phyloP scores from a whole-genome alignment of 2,113 vertebrate genomes.

The Zosterops borbonicus region DNA sequence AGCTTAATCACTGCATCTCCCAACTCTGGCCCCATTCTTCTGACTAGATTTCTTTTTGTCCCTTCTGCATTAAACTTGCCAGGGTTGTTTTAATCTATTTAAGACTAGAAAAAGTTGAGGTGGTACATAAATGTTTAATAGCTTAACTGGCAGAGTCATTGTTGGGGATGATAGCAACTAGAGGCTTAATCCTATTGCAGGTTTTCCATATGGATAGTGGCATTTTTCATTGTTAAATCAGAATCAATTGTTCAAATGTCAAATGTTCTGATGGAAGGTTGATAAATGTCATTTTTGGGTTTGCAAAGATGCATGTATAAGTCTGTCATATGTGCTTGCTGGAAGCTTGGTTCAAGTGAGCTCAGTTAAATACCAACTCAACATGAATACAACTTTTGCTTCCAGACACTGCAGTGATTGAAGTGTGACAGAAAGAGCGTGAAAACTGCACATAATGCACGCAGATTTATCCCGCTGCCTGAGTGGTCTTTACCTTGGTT shows the following conservation, averaged over 20 bases:
- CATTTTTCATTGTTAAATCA: conserved; percentile 23
- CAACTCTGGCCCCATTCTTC: background rate
- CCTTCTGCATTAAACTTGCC: background rate
- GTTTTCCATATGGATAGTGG: background rate
- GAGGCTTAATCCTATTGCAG: background rate
- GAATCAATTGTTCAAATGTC: conserved; percentile 42
- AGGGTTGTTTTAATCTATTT: background rate
- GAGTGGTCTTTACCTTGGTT: background rate
- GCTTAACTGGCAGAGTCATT: background rate
- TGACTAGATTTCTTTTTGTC: background rate
- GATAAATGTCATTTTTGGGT: conserved; percentile 50
- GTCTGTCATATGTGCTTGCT: background rate
- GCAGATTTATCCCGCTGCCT: background rate
- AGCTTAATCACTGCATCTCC: background rate
- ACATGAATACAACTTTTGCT: background rate
- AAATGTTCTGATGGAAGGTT: background rate
- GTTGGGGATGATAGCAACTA: background rate
- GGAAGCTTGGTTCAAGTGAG: conserved; percentile 10
- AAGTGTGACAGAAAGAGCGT: background rate
- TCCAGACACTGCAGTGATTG: background rate
- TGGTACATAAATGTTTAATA: background rate
- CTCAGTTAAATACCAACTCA: conserved; percentile 34
- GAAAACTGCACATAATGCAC: background rate
- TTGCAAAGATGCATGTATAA: background rate
- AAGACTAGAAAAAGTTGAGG: background rate